A percentile compares a stretch with the other conserved stretches of the same genome.
Evolutionary conservation across 2,888 invertebrate species (phyloP).

Genomic region (Dryomyza anilis): DNA sequence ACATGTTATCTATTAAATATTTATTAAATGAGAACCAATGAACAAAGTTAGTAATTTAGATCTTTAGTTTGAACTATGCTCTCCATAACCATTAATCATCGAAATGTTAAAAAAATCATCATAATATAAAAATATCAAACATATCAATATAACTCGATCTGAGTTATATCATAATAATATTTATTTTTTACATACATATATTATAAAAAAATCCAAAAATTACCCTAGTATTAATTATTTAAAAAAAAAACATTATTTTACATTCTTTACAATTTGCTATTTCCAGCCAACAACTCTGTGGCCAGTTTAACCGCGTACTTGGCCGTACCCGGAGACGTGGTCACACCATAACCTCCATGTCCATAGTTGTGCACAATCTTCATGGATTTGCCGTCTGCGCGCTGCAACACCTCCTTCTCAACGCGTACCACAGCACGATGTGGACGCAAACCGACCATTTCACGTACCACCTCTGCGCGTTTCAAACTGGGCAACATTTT

Average conservation of each 20-base stretch:
- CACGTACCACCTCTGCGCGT: conserved; percentile 66
- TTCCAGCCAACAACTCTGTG: conserved; percentile 63
- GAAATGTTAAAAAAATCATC: too few relatives aligned
- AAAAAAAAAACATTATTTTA: background rate
- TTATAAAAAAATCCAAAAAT: background rate
- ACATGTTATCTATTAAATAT: too few relatives aligned
- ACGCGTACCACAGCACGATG: conserved; percentile 75
- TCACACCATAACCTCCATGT: conserved; percentile 92
- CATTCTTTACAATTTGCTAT: conserved; percentile 53
- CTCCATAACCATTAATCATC: too few relatives aligned
- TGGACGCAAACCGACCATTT: conserved; percentile 82
- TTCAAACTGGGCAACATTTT: conserved; percentile 74
- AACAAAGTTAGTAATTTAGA: too few relatives aligned
- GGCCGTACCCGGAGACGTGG: conserved; percentile 86
- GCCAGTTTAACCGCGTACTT: conserved; percentile 75
- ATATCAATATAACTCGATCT: too few relatives aligned
- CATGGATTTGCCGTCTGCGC: conserved; percentile 59
- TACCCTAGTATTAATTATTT: background rate
- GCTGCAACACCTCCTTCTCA: conserved; percentile 66
- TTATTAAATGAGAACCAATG: too few relatives aligned
- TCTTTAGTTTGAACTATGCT: too few relatives aligned
- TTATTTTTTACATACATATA: background rate
- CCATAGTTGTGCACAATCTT: conserved; percentile 92
- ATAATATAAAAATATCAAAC: too few relatives aligned
- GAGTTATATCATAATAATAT: background rate